Conservation (phyloP, 1,140 invertebrate genomes). For the Hirudo medicinalis region DNA sequence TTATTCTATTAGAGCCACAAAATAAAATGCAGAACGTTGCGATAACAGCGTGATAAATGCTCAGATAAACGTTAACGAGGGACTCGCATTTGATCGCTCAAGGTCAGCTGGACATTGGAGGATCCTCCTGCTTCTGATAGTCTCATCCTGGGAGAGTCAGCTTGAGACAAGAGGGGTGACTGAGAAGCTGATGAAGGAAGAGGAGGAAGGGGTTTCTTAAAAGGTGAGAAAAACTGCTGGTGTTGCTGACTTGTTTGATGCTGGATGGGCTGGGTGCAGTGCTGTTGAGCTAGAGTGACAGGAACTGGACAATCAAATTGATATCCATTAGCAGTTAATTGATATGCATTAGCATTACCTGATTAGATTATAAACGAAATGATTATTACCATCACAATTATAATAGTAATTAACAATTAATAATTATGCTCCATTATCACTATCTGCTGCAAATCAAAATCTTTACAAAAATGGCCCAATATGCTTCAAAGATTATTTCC, state of each 20-base stretch:
- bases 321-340: not conserved
- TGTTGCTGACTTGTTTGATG: slow-evolving; percentile 1
- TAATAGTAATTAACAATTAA: no score
- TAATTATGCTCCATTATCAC: not conserved
- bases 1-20: not conserved
- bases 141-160: no score
- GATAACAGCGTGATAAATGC: not conserved
- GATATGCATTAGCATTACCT: not conserved
- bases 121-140: no score
- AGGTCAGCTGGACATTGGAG: no score
- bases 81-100: no score
- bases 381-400: not conserved
- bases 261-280: not conserved
- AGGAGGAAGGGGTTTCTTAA: slow-evolving; percentile 1
- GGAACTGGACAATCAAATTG: not conserved
- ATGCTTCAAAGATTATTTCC: no score
- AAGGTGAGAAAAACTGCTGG: not conserved
- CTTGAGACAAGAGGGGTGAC: not conserved
- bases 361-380: not conserved
- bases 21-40: not conserved
- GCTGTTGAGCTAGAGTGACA: not conserved
- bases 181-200: not conserved
- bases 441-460: not conserved
- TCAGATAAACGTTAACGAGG: no score
- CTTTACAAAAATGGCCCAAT: no score